Base-by-base conservation (phyloP, 2,113 vertebrate genomes). In the Mustela nigripes region DNA sequence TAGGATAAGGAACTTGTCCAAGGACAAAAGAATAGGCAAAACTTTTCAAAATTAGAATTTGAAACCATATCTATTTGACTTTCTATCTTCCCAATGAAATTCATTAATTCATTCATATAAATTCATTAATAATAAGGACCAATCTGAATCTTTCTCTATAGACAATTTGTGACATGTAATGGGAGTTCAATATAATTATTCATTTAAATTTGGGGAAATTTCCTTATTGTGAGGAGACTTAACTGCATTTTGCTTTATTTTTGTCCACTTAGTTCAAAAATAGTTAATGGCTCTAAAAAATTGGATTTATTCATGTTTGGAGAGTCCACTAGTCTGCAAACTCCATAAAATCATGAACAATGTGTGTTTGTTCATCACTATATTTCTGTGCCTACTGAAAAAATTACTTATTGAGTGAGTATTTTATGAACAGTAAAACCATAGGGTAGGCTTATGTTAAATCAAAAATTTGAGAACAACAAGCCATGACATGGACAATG, bases 31-130 rank as follows among this genome's bases (percentile, higher is more conserved):
- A 91, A 26, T 6, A 78, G 3, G 16, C 8, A 91, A 19, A 60
- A 69, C 18, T 69, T 69, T 84, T 48, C 21, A 85, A 62, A 84
- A 63, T 84, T 71, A 89, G 42, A 93, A 73, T 83, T 95, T 69
- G 28, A 96, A 86, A 48, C 18, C 14, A 96, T 10, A 42, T 89
- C 14, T 85, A 0, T 8, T 48, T n/a, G 63, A 74, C 14, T 80
- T 14, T 45, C 2, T 45, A 69, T 56, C 74, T 21, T 71, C 12
- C 42, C 67, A 81, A 45, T 48, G 48, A 94, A 93, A 78, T 33
- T 56, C 63, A 15, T 65, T 65, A 65, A 65, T 65, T 15, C 63
- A 67, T 67, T 67, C 31, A 33, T 67, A 36, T 87, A 74, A 56
- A 42, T 62, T 93, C 11, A 69, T 76, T 89, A 81, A 69, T 18